Percentiles rank a stretch among this genome's conserved stretches.
These are phyloP conservation scores for Cydia amplana DNA, from an alignment of 1,140 invertebrate genomes.

Conservation along the genomic window DNA sequence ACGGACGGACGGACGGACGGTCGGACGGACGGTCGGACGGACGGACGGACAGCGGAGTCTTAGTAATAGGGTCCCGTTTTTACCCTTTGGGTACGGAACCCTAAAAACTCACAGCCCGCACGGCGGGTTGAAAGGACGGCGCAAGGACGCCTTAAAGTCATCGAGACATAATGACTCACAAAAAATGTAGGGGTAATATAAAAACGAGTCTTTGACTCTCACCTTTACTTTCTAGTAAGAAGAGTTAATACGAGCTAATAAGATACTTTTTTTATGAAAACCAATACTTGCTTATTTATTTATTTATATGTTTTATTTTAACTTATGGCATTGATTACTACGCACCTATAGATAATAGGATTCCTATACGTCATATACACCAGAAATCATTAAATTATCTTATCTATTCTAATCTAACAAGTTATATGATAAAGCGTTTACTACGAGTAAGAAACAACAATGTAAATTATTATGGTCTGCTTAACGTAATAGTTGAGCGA, in stretches of 20 bases:
- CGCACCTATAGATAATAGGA: too few species aligned
- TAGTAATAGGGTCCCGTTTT: too few species aligned
- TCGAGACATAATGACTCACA: conserved; percentile 29
- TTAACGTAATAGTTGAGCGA: not conserved
- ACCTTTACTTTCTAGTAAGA: conserved; percentile 12
- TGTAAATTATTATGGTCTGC: not conserved
- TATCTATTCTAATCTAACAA: not conserved
- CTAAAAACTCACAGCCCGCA: not conserved
- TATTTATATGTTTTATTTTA: not conserved
- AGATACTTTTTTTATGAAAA: not conserved
- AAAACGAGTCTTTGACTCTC: not conserved
- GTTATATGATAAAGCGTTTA: not conserved
- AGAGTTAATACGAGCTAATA: not conserved
- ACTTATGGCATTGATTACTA: too few species aligned
- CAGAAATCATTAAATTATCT: conserved; percentile 3
- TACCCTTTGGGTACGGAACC: too few species aligned
- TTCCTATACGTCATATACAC: too few species aligned
- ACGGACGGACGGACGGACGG: too few species aligned
- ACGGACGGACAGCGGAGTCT: too few species aligned
- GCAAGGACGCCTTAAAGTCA: conserved; percentile 41
- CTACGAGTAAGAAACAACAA: not conserved
- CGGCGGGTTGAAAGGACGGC: conserved; percentile 36
- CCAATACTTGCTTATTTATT: not conserved
- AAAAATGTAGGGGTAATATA: conserved; percentile 21
- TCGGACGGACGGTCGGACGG: too few species aligned